Evolutionary conservation across 2,888 invertebrate species (phyloP), one percentile per base, ranked within the genome.

Genomic region (Plagodis pulveraria): DNA sequence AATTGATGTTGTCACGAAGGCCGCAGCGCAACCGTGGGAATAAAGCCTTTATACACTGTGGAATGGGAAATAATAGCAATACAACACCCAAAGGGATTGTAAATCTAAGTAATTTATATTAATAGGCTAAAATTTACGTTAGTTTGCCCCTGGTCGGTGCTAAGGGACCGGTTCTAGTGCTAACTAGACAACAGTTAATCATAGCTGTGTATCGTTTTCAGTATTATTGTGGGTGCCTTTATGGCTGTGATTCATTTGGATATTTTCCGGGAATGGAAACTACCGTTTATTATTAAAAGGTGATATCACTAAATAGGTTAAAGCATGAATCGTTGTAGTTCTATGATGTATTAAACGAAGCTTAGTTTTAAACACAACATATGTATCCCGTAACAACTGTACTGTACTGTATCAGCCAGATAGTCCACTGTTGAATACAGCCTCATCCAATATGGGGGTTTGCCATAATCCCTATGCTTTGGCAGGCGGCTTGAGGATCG

Each of bases 91-190:
- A 81, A 80, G 87, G 87, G 81, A 86, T 83, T 83, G 83, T 91
- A 89, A 88, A 91, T 89, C 83, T 81, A 81, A 80, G 84, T 89
- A 88, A 91, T 91, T 89, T 87, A 89, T 88, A 91, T 89, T 89
- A 89, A 91, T 90, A 87, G 87, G 73, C 74, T 67, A 64, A 77
- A 85, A 89, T 87, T 86, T 81, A 81, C 80, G 83, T 80, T 87
- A 87, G 88, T 89, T 90, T 82, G 83, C 77, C 78, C 78, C 74
- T 71, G 82, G 82, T 82, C 76, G 80, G 73, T 78, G 84, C 75
- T 83, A 70, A 70, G 90, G 89, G 90, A 88, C 84, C 86, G 71
- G 88, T 87, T 83, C 71, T 58, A 63, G 74, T 74, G 69, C 76
- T 81, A 81, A 83, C 82, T 81, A 80, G 81, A 78, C 70, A 73